These are phyloP conservation scores for Hofmannophila pseudospretella DNA, from an alignment of 2,888 invertebrate genomes.

Conservation along the genomic window DNA sequence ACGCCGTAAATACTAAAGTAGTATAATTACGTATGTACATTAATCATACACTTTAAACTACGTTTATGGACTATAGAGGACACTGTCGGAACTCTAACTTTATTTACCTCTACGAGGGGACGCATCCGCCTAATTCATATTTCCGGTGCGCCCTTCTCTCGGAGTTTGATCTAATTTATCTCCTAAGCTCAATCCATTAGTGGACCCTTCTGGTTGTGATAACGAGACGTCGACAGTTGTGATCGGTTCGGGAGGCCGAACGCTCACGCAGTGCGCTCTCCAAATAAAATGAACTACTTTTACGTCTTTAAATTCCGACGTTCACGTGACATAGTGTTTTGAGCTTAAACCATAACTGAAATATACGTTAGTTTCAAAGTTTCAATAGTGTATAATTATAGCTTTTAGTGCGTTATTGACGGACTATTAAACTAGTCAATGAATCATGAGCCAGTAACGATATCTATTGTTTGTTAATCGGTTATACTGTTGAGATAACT, in stretches of 20 bases:
- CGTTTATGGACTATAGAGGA: too few species aligned
- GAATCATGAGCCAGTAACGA: constrained; percentile 27
- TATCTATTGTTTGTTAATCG: too few species aligned
- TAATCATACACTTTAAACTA: too few species aligned
- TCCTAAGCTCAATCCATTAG: constrained; percentile 64
- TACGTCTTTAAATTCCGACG: neutral
- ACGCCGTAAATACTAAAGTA: too few species aligned
- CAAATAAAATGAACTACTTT: neutral
- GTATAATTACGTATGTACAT: too few species aligned
- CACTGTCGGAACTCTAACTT: constrained; percentile 6
- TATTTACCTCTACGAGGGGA: constrained; percentile 23
- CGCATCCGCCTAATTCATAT: constrained; percentile 46
- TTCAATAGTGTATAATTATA: neutral
- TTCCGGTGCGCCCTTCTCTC: constrained; percentile 62
- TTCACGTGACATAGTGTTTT: too few species aligned
- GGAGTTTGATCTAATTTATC: constrained; percentile 65
- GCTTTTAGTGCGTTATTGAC: constrained; percentile 12
- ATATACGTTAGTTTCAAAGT: too few species aligned
- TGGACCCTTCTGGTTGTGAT: constrained; percentile 53
- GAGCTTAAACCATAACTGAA: too few species aligned
- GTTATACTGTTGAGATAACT: neutral
- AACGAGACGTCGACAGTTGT: constrained; percentile 32
- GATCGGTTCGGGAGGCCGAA: constrained; percentile 9
- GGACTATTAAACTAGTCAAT: constrained; percentile 24
- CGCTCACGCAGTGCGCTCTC: neutral